Base-by-base conservation (phyloP, 2,113 vertebrate genomes). In the Glareola pratincola region DNA sequence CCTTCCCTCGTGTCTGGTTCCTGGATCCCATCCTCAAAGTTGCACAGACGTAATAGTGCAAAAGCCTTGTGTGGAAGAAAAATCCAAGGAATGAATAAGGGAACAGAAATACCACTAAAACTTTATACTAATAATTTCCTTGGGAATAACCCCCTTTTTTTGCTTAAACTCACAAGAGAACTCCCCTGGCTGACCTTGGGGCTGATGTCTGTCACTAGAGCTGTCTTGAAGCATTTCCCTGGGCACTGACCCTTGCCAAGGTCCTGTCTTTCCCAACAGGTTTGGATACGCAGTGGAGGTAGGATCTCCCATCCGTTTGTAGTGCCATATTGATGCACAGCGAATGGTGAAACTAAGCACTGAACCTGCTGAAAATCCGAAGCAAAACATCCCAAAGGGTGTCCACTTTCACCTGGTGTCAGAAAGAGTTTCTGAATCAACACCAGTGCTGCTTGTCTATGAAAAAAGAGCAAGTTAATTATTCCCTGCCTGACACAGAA, bases 401-500 rank as follows among this genome's bases (percentile, higher is more conserved):
- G 56, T 66, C 71, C 71, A 43, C 32, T 73, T 93, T 76, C 71
- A 69, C 22, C 50, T 69, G 30, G 22, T 69, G 43, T n/a, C 68
- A 66, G 64, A 67, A 63, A 68, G 4, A 60, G 18, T 64, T 95
- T 91, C 15, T 50, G 82, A 93, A 69, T n/a, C 50, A 67, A n/a
- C 59, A 67, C 34, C 29, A 30, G 14, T 13, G 48, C 57, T 82
- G 57, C 89, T 81, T 78, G 71, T 78, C 69, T 94, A 82, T 90
- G 22, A 43, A 45, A 85, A 90, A 92, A 92, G 43, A 67, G 78
- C 67, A 88, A 90, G 89, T 41, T 94, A 89, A 94, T 95, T 91
- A 94, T 87, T 92, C 76, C 26, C 12, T 88, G 82, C 88, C 56
- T 91, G 83, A 95, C 95, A 95, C 77, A 91, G 80, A 96, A 96